Conservation (phyloP, 2,113 vertebrate genomes). For the Podarcis raffonei region DNA sequence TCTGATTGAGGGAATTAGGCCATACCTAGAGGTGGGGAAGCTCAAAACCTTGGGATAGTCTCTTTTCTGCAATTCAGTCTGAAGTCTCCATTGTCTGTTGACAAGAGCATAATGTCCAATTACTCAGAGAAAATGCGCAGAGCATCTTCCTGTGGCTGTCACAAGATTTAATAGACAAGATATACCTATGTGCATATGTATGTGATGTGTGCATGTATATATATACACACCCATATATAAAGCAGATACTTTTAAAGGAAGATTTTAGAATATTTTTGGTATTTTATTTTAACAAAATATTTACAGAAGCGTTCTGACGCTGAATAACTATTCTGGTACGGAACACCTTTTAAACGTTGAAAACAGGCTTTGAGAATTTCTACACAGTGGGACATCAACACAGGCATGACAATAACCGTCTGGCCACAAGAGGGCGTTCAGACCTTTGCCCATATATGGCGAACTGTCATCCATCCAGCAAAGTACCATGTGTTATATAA, state of each 20-base stretch:
- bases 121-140: not conserved
- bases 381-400: not conserved
- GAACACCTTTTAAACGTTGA: constrained; percentile 29
- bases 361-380: not conserved
- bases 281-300: not conserved
- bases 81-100: not conserved
- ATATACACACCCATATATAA: not conserved
- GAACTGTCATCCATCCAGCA: not conserved
- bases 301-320: not conserved
- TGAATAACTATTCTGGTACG: not conserved
- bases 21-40: not conserved
- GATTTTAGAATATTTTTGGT: not conserved
- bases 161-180: not conserved
- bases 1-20: not conserved
- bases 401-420: constrained; percentile 7
- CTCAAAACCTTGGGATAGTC: no score
- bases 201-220: no score
- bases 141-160: not conserved
- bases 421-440: constrained; percentile 22
- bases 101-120: no score
- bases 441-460: constrained; percentile 5
- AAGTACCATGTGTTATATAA: not conserved
- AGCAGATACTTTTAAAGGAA: not conserved
- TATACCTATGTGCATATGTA: not conserved
- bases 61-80: not conserved